A percentile compares a stretch with the other conserved stretches of the same genome.
phyloP scores from a whole-genome alignment of 2,797 vertebrate genomes.

The Sciurus carolinensis region DNA sequence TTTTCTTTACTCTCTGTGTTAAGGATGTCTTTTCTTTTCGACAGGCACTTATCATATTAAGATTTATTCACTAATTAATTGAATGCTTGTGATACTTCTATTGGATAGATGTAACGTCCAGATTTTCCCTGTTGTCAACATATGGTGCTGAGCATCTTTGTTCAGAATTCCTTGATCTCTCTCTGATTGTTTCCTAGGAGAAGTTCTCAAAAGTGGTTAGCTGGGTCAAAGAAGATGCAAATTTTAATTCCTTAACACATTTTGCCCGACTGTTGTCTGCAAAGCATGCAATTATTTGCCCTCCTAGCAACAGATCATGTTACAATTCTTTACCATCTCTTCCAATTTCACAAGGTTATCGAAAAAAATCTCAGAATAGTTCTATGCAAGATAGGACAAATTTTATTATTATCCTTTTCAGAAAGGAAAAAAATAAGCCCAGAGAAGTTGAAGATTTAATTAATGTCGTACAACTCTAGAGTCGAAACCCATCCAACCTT shows the following conservation, averaged over 20 bases:
- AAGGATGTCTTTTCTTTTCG: not conserved
- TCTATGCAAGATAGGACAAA: not conserved
- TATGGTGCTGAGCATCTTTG: not conserved
- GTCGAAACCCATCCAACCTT: too few relatives aligned
- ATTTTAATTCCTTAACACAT: not conserved
- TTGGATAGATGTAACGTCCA: not conserved
- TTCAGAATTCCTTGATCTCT: not conserved
- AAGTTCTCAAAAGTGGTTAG: not conserved
- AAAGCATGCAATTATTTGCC: not conserved
- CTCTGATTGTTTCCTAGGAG: not conserved
- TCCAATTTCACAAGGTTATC: not conserved
- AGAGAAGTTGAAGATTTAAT: not conserved
- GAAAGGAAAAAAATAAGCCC: not conserved
- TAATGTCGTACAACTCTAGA: not conserved
- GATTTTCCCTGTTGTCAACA: not conserved
- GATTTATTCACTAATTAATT: not conserved
- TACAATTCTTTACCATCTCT: not conserved
- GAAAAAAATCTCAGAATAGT: not conserved
- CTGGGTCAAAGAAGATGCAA: not conserved
- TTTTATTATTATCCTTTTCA: not conserved
- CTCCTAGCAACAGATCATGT: not conserved
- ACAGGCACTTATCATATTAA: not conserved
- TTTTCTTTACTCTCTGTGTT: not conserved
- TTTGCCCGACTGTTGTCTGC: not conserved
- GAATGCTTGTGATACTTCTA: not conserved